Percentiles rank a stretch among this genome's conserved stretches.
phyloP scores from a whole-genome alignment of 2,797 vertebrate species.

The Todus mexicanus region DNA sequence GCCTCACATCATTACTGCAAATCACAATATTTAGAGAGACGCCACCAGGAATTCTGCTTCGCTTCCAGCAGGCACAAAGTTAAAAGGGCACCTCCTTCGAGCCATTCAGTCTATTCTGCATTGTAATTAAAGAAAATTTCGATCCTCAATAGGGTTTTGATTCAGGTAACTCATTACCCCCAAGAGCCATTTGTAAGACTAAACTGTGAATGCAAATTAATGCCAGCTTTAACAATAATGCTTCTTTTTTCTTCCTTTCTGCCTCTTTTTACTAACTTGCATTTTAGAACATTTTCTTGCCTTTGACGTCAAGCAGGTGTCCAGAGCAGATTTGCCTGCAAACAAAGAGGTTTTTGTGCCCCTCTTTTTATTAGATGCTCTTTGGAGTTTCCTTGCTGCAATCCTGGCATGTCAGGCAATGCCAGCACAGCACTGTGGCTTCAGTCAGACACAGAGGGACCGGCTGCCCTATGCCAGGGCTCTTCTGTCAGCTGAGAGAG shows the following conservation, averaged over 20 bases:
- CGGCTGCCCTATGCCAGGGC: background rate
- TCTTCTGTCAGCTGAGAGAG: background rate
- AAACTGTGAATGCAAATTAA: conserved; percentile 20
- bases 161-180: conserved; percentile 43
- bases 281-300: background rate
- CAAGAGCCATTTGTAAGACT: conserved; percentile 3
- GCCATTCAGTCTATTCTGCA: background rate
- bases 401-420: background rate
- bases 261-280: background rate
- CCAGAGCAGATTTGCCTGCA: background rate
- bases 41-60: conserved; percentile 9
- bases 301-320: background rate
- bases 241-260: background rate
- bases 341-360: background rate
- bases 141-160: conserved; percentile 13
- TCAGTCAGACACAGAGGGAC: background rate
- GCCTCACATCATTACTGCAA: background rate
- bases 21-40: conserved; percentile 18
- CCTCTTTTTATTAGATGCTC: background rate
- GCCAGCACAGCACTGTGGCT: background rate
- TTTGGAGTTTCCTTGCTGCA: background rate
- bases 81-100: conserved; percentile 13
- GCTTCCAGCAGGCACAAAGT: background rate
- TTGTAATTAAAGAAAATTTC: conserved; percentile 44
- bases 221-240: background rate